Evolutionary conservation across 1,140 invertebrate species (phyloP).

Genomic region (Zaprionus taronus): DNA sequence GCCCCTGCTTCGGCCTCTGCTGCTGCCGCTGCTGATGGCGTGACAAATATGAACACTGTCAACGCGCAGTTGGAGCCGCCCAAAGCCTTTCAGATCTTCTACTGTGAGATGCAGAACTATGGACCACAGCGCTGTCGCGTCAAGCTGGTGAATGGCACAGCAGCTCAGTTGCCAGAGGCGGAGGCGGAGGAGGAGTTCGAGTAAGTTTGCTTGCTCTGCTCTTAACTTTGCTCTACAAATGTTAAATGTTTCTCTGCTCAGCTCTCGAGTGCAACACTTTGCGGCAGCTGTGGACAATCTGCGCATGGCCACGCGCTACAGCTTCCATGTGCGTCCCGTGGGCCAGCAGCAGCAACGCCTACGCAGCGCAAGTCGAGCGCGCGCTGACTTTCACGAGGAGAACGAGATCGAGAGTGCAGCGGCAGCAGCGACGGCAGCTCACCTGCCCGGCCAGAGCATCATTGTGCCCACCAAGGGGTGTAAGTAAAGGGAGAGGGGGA

Average conservation of each 20-base stretch:
- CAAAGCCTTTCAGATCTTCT: conserved; percentile 87
- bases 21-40: conserved; percentile 38
- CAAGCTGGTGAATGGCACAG: conserved; percentile 85
- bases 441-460: conserved; percentile 86
- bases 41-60: conserved; percentile 76
- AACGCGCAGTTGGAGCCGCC: conserved; percentile 64
- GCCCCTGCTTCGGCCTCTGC: conserved; percentile 29
- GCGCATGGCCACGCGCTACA: conserved; percentile 91
- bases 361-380: conserved; percentile 65
- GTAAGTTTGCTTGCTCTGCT: conserved; percentile 20
- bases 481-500: conserved; percentile 85
- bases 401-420: conserved; percentile 73
- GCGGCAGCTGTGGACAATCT: conserved; percentile 87
- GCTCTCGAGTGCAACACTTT: conserved; percentile 82
- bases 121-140: conserved; percentile 89
- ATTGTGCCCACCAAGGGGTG: conserved; percentile 92
- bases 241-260: conserved; percentile 27
- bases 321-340: conserved; percentile 88
- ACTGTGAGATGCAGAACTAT: conserved; percentile 91
- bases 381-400: conserved; percentile 66
- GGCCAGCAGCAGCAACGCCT: conserved; percentile 61
- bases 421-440: conserved; percentile 27
- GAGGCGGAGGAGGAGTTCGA: conserved; percentile 7
- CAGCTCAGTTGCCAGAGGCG: conserved; percentile 35
- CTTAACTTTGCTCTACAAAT: conserved; percentile 1